Evolutionary conservation across 1,140 invertebrate genomes (phyloP), one percentile per base, ranked within the genome.

Genomic region (Odontomachus brunneus): DNA sequence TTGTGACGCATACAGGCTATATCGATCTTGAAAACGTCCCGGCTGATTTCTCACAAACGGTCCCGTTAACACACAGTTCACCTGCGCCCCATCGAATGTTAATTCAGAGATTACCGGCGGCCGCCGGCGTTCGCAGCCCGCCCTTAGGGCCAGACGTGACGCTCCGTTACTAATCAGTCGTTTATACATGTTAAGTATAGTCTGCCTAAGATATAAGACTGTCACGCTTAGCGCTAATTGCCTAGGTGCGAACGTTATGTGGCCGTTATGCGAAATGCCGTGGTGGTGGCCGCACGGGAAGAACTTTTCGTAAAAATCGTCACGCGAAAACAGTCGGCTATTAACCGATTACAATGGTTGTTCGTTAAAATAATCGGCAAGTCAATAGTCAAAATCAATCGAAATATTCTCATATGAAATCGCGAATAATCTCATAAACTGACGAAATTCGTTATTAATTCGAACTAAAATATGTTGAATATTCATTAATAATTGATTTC

Each of bases 1-100:
- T n/a, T n/a, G 38, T 14, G 63, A 84, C 38, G n/a, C n/a, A 26
- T 75, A 60, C 26, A 73, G 60, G 48, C 53, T 67, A 78, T 66
- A 72, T 73, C 49, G 17, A 73, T 86, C 29, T 57, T 33, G 62
- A 29, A 48, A 74, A 85, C 49, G 51, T 62, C 15, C 49, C 22
- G 26, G 17, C 14, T 69, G 29, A 3, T 66, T 49, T 49, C 38
- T 44, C 17, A 19, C 33, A 7, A 63, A 57, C 38, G 12, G n/a
- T 72, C 51, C 2, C 51, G 22, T 17, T 65, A 51, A 63, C 38
- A 71, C 38, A 14, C 44, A n/a, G 22, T 22, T 19, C 29, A 44
- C 57, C 22, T 44, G 26, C 48, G 26, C 5, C 2, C 29, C 2
- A 33, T 5, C 33, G 24, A 17, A 5, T 26, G 55, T 22, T 24